Conservation (phyloP, 2,888 invertebrate genomes). For the Eupithecia subfuscata region DNA sequence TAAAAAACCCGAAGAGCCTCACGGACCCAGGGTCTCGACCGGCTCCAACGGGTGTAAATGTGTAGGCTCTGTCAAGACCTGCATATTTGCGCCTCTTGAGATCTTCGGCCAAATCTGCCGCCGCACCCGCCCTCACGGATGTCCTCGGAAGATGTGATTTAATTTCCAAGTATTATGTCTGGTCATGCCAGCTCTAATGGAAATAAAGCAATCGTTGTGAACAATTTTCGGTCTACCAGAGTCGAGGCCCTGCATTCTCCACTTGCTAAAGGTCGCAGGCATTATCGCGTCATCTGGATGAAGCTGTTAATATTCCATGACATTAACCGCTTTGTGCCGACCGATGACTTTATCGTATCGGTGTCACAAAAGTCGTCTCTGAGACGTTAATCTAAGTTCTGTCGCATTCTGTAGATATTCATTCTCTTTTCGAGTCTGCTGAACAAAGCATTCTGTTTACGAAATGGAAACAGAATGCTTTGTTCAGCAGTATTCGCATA, state of each 20-base stretch:
- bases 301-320: constrained; percentile 64
- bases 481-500: neutral
- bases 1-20: too few species aligned
- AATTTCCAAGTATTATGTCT: too few species aligned
- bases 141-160: too few species aligned
- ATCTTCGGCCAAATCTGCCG: too few species aligned
- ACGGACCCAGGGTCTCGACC: too few species aligned
- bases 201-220: neutral
- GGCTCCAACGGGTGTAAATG: too few species aligned
- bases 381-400: neutral
- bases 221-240: neutral
- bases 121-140: too few species aligned
- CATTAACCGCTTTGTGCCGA: constrained; percentile 56
- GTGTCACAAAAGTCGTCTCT: constrained; percentile 20
- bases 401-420: neutral
- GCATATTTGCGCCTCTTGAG: too few species aligned
- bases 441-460: too few species aligned
- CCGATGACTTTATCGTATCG: constrained; percentile 48
- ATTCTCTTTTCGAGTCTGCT: neutral
- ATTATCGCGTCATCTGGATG: constrained; percentile 57
- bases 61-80: too few species aligned
- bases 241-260: constrained; percentile 22
- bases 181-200: too few species aligned
- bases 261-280: constrained; percentile 21
- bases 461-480: too few species aligned